Conservation (phyloP, 2,113 vertebrate species). For the Vulpes vulpes region DNA sequence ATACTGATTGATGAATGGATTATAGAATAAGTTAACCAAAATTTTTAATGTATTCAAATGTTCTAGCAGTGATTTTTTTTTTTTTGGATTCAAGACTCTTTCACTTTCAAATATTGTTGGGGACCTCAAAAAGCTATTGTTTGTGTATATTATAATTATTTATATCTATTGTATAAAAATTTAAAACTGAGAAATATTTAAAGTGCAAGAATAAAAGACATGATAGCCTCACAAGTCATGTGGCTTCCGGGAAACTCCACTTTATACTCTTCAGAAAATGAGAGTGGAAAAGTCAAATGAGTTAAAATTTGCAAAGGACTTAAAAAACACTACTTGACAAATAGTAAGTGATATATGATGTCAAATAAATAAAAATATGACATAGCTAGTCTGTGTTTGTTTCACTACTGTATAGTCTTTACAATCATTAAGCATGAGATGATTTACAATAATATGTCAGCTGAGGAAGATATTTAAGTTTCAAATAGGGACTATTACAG, state of each 20-base stretch:
- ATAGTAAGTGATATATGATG: not conserved
- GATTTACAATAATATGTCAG: not conserved
- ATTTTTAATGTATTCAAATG: not conserved
- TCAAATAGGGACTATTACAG: conserved; percentile 36
- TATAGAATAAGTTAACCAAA: not conserved
- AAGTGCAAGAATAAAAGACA: not conserved
- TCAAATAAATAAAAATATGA: not conserved
- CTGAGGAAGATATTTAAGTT: not conserved
- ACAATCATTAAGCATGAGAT: conserved; percentile 24
- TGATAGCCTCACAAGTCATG: not conserved
- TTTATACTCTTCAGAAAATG: not conserved
- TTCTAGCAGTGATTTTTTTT: not conserved
- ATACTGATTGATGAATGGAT: not conserved
- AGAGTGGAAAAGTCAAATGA: not conserved
- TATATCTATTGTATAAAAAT: not conserved
- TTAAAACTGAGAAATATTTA: not conserved
- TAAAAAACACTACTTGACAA: not conserved
- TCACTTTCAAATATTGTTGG: not conserved
- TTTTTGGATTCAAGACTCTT: not conserved
- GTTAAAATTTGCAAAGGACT: not conserved
- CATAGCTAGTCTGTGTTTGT: not conserved
- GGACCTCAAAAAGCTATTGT: not conserved
- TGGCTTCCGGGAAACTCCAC: not conserved
- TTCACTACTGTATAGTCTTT: not conserved
- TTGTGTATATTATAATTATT: not conserved